phyloP scores from a whole-genome alignment of 2,888 invertebrate species.

The Acheta domesticus region DNA sequence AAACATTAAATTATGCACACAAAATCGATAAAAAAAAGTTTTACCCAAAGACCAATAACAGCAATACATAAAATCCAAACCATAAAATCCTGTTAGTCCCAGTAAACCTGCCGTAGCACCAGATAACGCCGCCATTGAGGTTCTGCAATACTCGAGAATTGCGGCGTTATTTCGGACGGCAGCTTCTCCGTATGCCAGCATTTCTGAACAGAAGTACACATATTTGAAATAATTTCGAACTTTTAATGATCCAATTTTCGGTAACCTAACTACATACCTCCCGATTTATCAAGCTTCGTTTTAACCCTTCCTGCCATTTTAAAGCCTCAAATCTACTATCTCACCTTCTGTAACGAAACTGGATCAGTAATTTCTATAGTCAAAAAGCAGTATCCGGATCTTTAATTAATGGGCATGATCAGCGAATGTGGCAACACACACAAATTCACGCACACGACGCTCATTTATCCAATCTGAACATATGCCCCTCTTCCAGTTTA shows the following conservation, averaged over 20 bases:
- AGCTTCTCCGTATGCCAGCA: slow-evolving; percentile 83
- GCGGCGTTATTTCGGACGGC: slow-evolving; percentile 89
- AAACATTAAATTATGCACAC: background rate
- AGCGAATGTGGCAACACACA: too few species aligned
- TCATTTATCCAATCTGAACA: too few species aligned
- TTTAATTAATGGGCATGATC: too few species aligned
- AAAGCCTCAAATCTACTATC: background rate
- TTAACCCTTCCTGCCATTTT: slow-evolving; percentile 44
- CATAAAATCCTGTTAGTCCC: slow-evolving; percentile 89
- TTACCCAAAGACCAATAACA: slow-evolving; percentile 78
- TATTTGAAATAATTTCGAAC: too few species aligned
- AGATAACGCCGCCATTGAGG: slow-evolving; percentile 92
- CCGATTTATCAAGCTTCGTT: slow-evolving; percentile 52
- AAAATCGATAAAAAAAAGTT: slow-evolving; percentile 34
- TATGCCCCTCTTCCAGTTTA: too few species aligned
- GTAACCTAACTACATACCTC: slow-evolving; percentile 43
- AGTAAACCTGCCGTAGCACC: slow-evolving; percentile 94
- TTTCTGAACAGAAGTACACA: slow-evolving; percentile 47
- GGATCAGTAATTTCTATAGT: too few species aligned
- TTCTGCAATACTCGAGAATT: slow-evolving; percentile 94
- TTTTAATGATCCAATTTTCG: background rate
- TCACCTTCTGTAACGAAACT: too few species aligned
- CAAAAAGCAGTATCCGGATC: too few species aligned
- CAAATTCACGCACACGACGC: too few species aligned
- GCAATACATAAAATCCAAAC: slow-evolving; percentile 90